Evolutionary conservation across 2,888 invertebrate genomes (phyloP), one percentile per base, ranked within the genome.

Genomic region (Pollenia griseotomentosa): DNA sequence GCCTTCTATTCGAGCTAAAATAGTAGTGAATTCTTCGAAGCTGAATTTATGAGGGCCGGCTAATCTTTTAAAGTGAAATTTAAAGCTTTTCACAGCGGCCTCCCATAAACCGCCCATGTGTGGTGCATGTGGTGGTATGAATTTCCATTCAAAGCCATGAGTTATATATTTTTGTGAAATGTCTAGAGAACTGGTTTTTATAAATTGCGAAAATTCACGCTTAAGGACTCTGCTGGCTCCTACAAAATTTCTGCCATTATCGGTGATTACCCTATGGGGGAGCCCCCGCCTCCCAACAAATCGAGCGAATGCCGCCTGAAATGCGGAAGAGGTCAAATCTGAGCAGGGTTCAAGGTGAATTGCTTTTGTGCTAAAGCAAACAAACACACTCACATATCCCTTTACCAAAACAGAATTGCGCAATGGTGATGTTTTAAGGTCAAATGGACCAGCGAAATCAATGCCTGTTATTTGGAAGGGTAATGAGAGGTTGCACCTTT

Each of bases 171-270:
- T 77, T 16, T 77, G 65, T 19, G 65, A 8, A 42, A 78, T 66
- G 2, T 10, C 14, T 3, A 55, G 48, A 0, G 81, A 40, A 51
- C 80, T 77, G 0, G 63, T 66, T 51, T 77, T 73, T 14, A 88
- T 46, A 40, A 73, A 40, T 65, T 19, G 7, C 10, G 70, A 40
- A 71, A 82, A 84, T 57, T 87, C 53, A 61, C 42, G 14, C 12
- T 66, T n/a, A 44, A 83, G 51, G 75, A 12, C 53, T 51, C 71
- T 71, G 10, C 78, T 84, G 14, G 82, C 77, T 9, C 84, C 86
- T 0, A 87, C 55, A 55, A 88, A 87, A 19, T 85, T 86, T n/a
- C 79, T 86, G 4, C 86, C 84, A 48, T 88, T 86, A 65, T 86
- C 83, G 9, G 80, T 77, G 40, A 83, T 65, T n/a, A 86, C 74